Evolutionary conservation across 35 echinoderm and acorn worm species (phyloP), one percentile per base, ranked within the genome.

Genomic region (Stichopus chloronotus): DNA sequence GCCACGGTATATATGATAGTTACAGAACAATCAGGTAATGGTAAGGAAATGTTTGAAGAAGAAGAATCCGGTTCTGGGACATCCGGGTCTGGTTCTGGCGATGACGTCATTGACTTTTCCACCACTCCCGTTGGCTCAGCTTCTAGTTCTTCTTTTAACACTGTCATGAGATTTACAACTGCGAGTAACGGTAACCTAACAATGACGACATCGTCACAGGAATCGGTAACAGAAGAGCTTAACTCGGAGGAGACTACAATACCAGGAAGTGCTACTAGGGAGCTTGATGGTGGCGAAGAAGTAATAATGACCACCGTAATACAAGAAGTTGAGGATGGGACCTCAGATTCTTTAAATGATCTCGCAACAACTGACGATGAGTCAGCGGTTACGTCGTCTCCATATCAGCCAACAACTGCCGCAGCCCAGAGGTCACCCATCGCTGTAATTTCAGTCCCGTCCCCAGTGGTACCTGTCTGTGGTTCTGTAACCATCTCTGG

Each of bases 11-110:
- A 58, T 20, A 58, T 85, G 19, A 14, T 85, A 1, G 82, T 85
- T 7, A 55, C 52, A 5, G 24, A 58, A 10, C 23, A 19, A 59
- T 16, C 55, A 5, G 55, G 9, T 5, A 58, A 10, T 10, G 55
- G 9, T 5, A 20, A 30, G 16, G 25, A 4, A 52, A 8, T 5
- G 8, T 19, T 21, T 53, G 9, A n/a, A 9, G 82, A n/a, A 7
- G 30, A 43, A 43, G 76, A 78, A 12, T 13, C 65, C 0, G 65
- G 65, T 4, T 71, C 65, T 4, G 76, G 11, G 23, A 43, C 8
- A 17, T 19, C 55, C 17, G 82, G 82, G 8, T 85, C 82, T 22
- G 82, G 82, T 11, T 85, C 82, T 58, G 82, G 82, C 58, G 82
- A 85, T 85, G 82, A 85, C 57, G 24, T 58, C 16, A 7, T 85